Evolutionary conservation across 2,797 vertebrate genomes (phyloP).

Genomic region (Paedocypris micromegethes): DNA sequence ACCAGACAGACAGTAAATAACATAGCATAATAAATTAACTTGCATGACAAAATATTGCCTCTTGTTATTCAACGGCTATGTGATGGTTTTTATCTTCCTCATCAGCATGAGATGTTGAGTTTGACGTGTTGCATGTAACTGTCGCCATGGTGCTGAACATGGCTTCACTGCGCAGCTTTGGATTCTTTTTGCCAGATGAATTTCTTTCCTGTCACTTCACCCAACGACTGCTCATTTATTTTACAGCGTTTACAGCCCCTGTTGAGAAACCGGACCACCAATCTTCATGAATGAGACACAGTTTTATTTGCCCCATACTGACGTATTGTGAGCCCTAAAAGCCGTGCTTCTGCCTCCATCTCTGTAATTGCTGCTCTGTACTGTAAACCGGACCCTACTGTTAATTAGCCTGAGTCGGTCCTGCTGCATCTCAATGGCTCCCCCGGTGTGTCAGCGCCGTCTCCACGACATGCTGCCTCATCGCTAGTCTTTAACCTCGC

Average conservation of each 20-base stretch:
- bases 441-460: slow-evolving; percentile 44
- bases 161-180: neutral
- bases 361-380: slow-evolving; percentile 65
- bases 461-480: slow-evolving; percentile 34
- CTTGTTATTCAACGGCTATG: no score
- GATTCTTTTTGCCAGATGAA: neutral
- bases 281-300: slow-evolving; percentile 13
- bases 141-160: no score
- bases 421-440: slow-evolving; percentile 53
- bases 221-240: slow-evolving; percentile 6
- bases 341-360: slow-evolving; percentile 58
- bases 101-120: no score
- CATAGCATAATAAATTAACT: no score
- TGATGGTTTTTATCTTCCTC: no score
- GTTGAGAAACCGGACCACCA: slow-evolving; percentile 1
- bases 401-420: slow-evolving; percentile 59
- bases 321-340: slow-evolving; percentile 26
- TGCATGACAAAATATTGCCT: no score
- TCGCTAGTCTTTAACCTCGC: slow-evolving; percentile 49
- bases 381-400: slow-evolving; percentile 64
- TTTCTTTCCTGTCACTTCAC: neutral
- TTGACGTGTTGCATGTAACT: no score
- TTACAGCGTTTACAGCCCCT: neutral
- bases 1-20: no score
- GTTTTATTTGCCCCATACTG: slow-evolving; percentile 30